Evolutionary conservation across 1,140 invertebrate genomes (phyloP), one percentile per base, ranked within the genome.

Genomic region (Tetraneura akinire): DNA sequence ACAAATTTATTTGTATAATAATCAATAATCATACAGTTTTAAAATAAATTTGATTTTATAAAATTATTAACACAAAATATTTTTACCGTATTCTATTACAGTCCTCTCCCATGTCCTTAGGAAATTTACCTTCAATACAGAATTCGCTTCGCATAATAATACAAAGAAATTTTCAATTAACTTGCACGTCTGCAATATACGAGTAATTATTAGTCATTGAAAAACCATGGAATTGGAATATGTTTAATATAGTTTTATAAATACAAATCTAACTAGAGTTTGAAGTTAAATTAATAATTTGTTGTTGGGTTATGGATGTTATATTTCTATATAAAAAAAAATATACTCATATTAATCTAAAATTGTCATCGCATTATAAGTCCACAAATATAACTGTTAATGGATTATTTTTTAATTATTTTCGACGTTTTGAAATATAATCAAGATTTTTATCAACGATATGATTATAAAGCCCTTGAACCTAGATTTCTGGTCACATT

Each of bases 91-190:
- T n/a, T 42, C 18, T 4, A 3, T 4, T 37, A 4, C 8, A 37
- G 32, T 37, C 13, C 10, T 37, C 18, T 64, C 37, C 62, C 9
- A n/a, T 8, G 66, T 68, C 66, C 66, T 68, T 68, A 68, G 13
- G 14, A 64, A 16, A 68, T 47, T 68, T 68, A 68, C 37, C 42
- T 68, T 68, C 21, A 9, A 0, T 68, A 47, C 8, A 23, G 21
- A 68, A 47, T 68, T 68, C 42, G 21, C 21, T 68, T 23, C 18
- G 64, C 32, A 68, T 68, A 68, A 68, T 16, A 68, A 68, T 47
- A 23, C 21, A 68, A 45, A 47, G 6, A 68, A 6, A 68, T 68
- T 47, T 26, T 26, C 21, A 68, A 47, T 26, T n/a, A 47, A 68
- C 37, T 68, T 47, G 21, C n/a, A n/a, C 21, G 66, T 68, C 21